Conservation (phyloP, 2,797 vertebrate species). For the Knipowitschia caucasica region DNA sequence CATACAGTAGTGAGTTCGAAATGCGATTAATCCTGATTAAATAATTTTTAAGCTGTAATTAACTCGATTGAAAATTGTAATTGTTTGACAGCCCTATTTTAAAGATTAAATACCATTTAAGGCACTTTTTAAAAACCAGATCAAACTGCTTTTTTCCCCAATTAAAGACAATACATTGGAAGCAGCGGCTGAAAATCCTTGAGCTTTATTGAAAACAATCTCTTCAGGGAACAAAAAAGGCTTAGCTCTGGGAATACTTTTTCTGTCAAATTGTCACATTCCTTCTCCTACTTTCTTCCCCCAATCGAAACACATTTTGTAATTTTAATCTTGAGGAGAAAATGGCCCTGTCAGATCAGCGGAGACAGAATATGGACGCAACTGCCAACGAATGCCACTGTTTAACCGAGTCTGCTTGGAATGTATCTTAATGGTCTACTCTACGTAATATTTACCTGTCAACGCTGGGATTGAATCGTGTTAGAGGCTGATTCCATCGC, state of each 20-base stretch:
- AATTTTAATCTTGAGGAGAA: conserved; percentile 15
- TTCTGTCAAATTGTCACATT: not conserved
- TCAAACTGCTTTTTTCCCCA: not conserved
- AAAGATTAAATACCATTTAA: too few species aligned
- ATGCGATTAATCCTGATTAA: too few species aligned
- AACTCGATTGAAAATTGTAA: too few species aligned
- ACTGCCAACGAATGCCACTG: conserved; percentile 20
- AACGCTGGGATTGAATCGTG: conserved; percentile 23
- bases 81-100: too few species aligned
- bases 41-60: too few species aligned
- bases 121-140: too few species aligned
- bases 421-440: conserved; percentile 40
- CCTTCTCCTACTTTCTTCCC: conserved; percentile 8
- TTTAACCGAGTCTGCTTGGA: conserved; percentile 24
- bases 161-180: not conserved
- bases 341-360: conserved; percentile 9
- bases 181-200: not conserved
- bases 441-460: conserved; percentile 42
- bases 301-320: conserved; percentile 12
- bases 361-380: not conserved
- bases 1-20: too few species aligned
- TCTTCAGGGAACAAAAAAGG: not conserved
- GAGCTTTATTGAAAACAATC: not conserved
- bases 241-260: not conserved
- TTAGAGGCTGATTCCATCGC: not conserved